Percentiles rank a stretch among this genome's conserved stretches.
Conservation (phyloP, 2,113 vertebrate genomes). For the Sorex fumeus region DNA sequence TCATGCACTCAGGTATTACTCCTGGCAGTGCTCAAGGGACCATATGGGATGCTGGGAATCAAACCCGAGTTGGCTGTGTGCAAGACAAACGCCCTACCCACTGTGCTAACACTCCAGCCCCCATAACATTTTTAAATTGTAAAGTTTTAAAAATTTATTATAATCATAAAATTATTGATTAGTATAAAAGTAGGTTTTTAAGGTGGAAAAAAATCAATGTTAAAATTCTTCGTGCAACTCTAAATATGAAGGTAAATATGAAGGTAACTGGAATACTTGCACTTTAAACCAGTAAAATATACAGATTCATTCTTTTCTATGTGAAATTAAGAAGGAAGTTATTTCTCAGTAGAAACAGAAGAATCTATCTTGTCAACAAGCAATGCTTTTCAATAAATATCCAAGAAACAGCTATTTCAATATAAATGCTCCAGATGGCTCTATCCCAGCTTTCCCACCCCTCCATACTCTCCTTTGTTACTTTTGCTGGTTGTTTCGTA, state of each 20-base stretch:
- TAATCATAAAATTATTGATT: too few species aligned
- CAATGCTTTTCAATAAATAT: slow-evolving; percentile 45
- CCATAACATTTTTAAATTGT: not conserved
- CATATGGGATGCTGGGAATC: too few species aligned
- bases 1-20: too few species aligned
- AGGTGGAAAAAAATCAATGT: not conserved
- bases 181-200: not conserved
- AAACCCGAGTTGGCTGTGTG: too few species aligned
- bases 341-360: slow-evolving; percentile 34
- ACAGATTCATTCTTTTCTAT: not conserved
- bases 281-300: slow-evolving; percentile 40
- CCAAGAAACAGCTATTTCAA: slow-evolving; percentile 60
- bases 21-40: too few species aligned
- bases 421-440: slow-evolving; percentile 65
- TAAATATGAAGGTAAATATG: not conserved
- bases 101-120: too few species aligned
- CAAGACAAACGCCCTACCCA: too few species aligned
- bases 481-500: slow-evolving; percentile 26
- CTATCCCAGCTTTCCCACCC: not conserved
- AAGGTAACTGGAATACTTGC: not conserved
- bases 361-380: slow-evolving; percentile 16
- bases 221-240: not conserved
- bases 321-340: slow-evolving; percentile 34
- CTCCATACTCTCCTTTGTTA: slow-evolving; percentile 2
- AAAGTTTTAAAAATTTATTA: not conserved